Conservation (phyloP, 2,888 invertebrate genomes). For the Notodonta ziczac region DNA sequence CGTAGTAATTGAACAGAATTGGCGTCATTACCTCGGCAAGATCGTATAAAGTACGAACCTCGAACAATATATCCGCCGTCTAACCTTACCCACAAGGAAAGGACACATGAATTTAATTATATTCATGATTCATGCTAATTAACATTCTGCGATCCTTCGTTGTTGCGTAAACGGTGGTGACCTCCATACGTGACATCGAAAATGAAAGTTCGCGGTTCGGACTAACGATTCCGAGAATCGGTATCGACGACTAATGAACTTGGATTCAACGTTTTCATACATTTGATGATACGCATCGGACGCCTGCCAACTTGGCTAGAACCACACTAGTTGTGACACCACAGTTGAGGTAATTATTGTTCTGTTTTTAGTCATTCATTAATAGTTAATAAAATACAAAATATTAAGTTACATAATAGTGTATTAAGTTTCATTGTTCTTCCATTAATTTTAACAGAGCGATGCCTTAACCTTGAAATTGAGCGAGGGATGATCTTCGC, state of each 20-base stretch:
- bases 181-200: conserved; percentile 33
- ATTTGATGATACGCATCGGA: conserved; percentile 44
- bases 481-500: conserved; percentile 16
- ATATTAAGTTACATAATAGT: conserved; percentile 62
- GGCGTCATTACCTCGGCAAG: not conserved
- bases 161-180: conserved; percentile 25
- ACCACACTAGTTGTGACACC: conserved; percentile 43
- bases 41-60: conserved; percentile 9
- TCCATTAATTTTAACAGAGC: conserved; percentile 69
- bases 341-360: conserved; percentile 59
- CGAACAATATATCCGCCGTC: conserved; percentile 22
- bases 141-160: conserved; percentile 13
- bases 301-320: conserved; percentile 62
- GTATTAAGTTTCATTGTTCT: conserved; percentile 72
- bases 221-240: conserved; percentile 8
- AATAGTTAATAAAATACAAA: conserved; percentile 49
- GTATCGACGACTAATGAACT: conserved; percentile 43
- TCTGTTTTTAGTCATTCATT: conserved; percentile 57
- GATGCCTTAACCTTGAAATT: conserved; percentile 38
- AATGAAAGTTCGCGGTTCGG: conserved; percentile 36
- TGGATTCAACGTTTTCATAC: conserved; percentile 39
- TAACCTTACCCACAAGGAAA: conserved; percentile 28
- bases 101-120: conserved; percentile 17
- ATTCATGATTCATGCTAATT: conserved; percentile 31
- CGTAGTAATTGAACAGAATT: no score